Evolutionary conservation across 2,797 vertebrate genomes (phyloP).

Genomic region (Bovichtus diacanthus): DNA sequence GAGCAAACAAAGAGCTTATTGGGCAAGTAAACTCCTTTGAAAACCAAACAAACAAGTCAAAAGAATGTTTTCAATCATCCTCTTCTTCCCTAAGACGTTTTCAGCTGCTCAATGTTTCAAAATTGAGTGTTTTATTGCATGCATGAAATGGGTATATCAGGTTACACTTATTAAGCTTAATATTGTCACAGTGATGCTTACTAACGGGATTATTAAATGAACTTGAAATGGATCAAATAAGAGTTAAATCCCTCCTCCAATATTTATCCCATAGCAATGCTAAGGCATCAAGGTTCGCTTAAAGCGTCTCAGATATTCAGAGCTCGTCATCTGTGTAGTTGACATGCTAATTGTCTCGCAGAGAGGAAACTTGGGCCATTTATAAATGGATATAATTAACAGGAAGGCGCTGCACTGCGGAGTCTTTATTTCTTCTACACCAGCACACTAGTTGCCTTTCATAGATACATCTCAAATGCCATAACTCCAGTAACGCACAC

Average conservation of each 20-base stretch:
- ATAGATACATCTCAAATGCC: constrained; percentile 28
- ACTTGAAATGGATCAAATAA: constrained; percentile 55
- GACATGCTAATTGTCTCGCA: constrained; percentile 56
- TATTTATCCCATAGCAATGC: constrained; percentile 45
- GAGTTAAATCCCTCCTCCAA: constrained; percentile 44
- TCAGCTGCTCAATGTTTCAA: neutral
- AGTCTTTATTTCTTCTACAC: constrained; percentile 22
- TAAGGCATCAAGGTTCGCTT: constrained; percentile 35
- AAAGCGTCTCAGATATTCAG: constrained; percentile 30
- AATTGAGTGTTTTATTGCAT: constrained; percentile 7
- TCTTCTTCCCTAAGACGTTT: constrained; percentile 2
- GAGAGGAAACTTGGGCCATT: constrained; percentile 29
- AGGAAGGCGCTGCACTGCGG: constrained; percentile 24
- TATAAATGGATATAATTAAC: constrained; percentile 49
- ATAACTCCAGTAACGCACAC: constrained; percentile 37
- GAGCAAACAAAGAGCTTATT: neutral
- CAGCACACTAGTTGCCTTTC: constrained; percentile 30
- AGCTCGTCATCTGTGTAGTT: constrained; percentile 22
- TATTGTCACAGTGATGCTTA: constrained; percentile 52
- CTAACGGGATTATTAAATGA: constrained; percentile 53
- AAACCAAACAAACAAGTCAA: constrained; percentile 18
- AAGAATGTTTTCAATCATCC: constrained; percentile 5
- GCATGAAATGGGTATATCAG: constrained; percentile 31
- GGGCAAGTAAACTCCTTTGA: constrained; percentile 5
- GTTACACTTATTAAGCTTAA: constrained; percentile 28